Evolutionary conservation across 2,888 invertebrate genomes (phyloP).

Genomic region (Arge pagana): DNA sequence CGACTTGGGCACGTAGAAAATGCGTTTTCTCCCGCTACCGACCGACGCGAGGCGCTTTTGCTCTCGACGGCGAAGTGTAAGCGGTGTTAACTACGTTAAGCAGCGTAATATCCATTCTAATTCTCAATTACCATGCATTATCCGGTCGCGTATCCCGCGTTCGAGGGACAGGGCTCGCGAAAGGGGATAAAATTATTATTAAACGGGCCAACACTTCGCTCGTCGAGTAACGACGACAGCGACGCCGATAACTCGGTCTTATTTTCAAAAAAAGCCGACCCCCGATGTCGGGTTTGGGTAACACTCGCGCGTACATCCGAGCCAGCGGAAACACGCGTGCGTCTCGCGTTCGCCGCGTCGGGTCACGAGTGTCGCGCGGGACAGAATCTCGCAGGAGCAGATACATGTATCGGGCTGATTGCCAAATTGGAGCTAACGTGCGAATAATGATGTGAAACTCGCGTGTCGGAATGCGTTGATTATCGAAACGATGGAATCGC

Average conservation of each 20-base stretch:
- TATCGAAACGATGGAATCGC: no score
- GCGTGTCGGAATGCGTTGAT: no score
- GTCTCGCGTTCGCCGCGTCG: no score
- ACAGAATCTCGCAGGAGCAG: no score
- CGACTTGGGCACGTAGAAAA: slow-evolving; percentile 7
- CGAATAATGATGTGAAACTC: no score
- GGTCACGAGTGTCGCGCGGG: no score
- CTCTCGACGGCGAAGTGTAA: slow-evolving; percentile 25
- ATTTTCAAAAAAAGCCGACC: no score
- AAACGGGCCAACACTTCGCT: slow-evolving; percentile 17
- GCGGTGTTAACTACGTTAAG: slow-evolving; percentile 37
- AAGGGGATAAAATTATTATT: slow-evolving; percentile 41
- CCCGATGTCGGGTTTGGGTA: not conserved
- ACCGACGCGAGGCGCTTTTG: not conserved
- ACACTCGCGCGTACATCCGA: slow-evolving; percentile 1
- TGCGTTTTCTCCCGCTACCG: slow-evolving; percentile 3
- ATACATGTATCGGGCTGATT: not conserved
- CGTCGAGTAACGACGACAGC: not conserved
- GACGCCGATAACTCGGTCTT: slow-evolving; percentile 6
- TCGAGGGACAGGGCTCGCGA: no score
- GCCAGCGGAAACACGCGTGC: slow-evolving; percentile 2
- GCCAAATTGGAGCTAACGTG: slow-evolving; percentile 5
- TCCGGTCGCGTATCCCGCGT: slow-evolving; percentile 32
- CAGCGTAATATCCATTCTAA: slow-evolving; percentile 45
- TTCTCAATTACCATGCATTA: slow-evolving; percentile 47